phyloP scores from a whole-genome alignment of 2,113 vertebrate species.

The Chelonoidis abingdonii region DNA sequence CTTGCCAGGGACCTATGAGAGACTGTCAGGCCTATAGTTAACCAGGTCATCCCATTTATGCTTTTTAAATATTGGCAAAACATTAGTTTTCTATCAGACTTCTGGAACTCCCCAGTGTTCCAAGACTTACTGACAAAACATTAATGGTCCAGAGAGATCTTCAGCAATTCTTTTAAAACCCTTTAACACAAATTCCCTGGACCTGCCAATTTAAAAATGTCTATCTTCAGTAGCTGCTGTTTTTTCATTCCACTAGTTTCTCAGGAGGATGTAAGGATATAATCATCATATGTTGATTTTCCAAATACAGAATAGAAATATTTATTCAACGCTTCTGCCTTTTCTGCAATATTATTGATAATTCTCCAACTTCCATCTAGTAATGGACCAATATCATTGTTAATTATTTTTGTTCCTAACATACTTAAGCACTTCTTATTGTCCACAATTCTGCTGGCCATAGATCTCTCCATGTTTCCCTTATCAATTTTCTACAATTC shows the following conservation, averaged over 20 bases:
- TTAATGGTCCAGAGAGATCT: not conserved
- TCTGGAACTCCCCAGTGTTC: not conserved
- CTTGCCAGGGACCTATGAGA: not conserved
- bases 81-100: not conserved
- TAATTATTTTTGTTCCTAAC: not conserved
- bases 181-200: not conserved
- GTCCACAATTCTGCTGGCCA: not conserved
- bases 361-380: not conserved
- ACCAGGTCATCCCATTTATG: not conserved
- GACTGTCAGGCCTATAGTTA: too few species aligned
- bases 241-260: not conserved
- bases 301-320: not conserved
- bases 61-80: not conserved
- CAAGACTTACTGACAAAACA: not conserved
- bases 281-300: not conserved
- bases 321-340: not conserved
- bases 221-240: not conserved
- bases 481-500: not conserved
- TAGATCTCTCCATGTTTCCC: not conserved
- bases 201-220: not conserved
- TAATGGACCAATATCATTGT: not conserved
- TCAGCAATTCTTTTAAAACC: not conserved
- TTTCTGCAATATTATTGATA: not conserved
- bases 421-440: not conserved
- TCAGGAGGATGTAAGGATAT: not conserved